Conservation (phyloP, 1,140 invertebrate genomes). For the Calephelis virginiensis region DNA sequence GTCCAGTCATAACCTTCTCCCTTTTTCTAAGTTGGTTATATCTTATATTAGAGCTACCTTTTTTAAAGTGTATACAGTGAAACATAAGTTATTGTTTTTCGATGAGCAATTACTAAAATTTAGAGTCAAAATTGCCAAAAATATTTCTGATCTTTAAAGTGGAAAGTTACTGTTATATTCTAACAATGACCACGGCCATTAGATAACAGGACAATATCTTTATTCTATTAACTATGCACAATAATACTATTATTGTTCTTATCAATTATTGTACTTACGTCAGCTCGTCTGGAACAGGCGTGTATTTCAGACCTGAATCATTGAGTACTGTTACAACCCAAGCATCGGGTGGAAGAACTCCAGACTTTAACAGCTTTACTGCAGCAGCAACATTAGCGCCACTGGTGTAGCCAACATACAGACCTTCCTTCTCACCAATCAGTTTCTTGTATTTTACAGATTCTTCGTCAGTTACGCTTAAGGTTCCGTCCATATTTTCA, state of each 20-base stretch:
- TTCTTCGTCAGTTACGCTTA: constrained; percentile 61
- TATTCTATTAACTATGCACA: background rate
- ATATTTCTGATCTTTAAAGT: too few species aligned
- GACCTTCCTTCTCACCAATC: constrained; percentile 62
- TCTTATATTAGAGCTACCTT: too few species aligned
- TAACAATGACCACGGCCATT: background rate
- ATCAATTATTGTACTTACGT: background rate
- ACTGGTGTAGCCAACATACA: constrained; percentile 69
- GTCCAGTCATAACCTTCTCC: too few species aligned
- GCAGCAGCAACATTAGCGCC: constrained; percentile 66
- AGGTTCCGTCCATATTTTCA: constrained; percentile 55
- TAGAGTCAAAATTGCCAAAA: too few species aligned
- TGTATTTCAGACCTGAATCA: constrained; percentile 65
- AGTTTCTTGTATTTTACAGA: constrained; percentile 54
- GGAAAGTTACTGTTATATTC: too few species aligned
- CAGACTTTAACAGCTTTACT: constrained; percentile 57
- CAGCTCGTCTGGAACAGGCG: constrained; percentile 30
- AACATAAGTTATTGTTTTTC: too few species aligned
- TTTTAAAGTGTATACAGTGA: too few species aligned
- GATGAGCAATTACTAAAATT: too few species aligned
- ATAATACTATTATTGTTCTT: background rate
- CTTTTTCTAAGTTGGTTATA: too few species aligned
- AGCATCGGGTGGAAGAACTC: constrained; percentile 48
- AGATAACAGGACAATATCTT: background rate
- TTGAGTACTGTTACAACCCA: constrained; percentile 66